These are phyloP conservation scores for Chalcosyrphus nemorum DNA, from an alignment of 2,888 invertebrate genomes.

Conservation along the genomic window DNA sequence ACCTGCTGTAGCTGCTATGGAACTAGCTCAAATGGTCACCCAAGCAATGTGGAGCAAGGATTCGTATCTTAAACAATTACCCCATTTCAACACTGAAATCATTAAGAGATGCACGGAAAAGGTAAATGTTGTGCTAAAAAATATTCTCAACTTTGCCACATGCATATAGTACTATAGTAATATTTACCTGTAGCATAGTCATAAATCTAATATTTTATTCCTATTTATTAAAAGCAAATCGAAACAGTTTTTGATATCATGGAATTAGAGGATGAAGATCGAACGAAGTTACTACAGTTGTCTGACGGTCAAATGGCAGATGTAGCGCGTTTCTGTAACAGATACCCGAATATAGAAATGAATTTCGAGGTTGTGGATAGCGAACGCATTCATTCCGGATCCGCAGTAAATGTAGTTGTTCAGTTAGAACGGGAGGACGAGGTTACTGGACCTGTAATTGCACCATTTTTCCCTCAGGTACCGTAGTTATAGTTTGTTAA, in stretches of 20 bases:
- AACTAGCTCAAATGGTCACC: conserved; percentile 99
- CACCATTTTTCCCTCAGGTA: conserved; percentile 98
- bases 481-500: not conserved
- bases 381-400: conserved; percentile 90
- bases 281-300: conserved; percentile 90
- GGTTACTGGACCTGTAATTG: conserved; percentile 97
- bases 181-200: too few species aligned
- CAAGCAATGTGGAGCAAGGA: conserved; percentile 99
- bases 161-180: too few species aligned
- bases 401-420: conserved; percentile 94
- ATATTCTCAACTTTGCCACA: not conserved
- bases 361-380: conserved; percentile 94
- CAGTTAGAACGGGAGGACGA: conserved; percentile 98
- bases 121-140: conserved; percentile 75
- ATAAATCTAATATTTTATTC: not conserved
- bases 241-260: conserved; percentile 90
- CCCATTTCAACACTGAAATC: conserved; percentile 95
- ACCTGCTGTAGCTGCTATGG: conserved; percentile 99
- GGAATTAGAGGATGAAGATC: conserved; percentile 93
- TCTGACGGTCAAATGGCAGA: conserved; percentile 96
- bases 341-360: conserved; percentile 99
- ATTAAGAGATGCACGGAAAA: conserved; percentile 96
- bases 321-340: conserved; percentile 98
- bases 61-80: conserved; percentile 97
- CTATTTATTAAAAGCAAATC: conserved; percentile 82